Base-by-base conservation (phyloP, 1,140 invertebrate genomes). In the Oryzaephilus surinamensis region DNA sequence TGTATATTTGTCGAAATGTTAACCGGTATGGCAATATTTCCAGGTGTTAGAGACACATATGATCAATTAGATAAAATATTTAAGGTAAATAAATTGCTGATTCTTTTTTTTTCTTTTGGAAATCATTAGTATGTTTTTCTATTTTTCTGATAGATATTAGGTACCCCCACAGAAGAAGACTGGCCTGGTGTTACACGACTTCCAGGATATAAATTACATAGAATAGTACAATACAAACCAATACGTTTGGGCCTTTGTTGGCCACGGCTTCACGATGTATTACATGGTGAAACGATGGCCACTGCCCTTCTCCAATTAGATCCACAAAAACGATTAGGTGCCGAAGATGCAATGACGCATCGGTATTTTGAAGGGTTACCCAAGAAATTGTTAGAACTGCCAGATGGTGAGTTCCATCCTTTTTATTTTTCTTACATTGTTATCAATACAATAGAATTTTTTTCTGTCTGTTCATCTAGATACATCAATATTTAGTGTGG, bases 1-100 rank as follows among this genome's bases (percentile, higher is more conserved):
- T 97, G 93, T 67, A 97, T 97, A 64, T 96, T 96, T 66, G 85
- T 94, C 26, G 94, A 97, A 67, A 96, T 97, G 89, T 77, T 96
- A 43, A 92, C 89, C 41, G 92, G 92, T n/a, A 75, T 88, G 58
- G 90, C 93, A 23, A 86, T 91, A 45, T 97, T 97, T 66, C 92
- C 92, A 32, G 93, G 93, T 37, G 87, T 94, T 54, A 76, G 92
- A 54, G 93, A 96, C 67, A 89, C 88, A 14, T 84, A 84, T 60
- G 92, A 97, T 70, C 94, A 97, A 63, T 72, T 97, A 47, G 89
- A 96, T 66, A 92, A 94, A 68, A 97, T 97, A 69, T 97, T 96
- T 65, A 87, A 88, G 73, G 80, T 86, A 51, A 48, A 42, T 14
- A 41, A 24, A 24, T 7, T 8, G 7, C 21, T n/a, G 21, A n/a